Percentiles rank a stretch among this genome's conserved stretches.
Conservation (phyloP, 2,113 vertebrate genomes). For the Silurus meridionalis region DNA sequence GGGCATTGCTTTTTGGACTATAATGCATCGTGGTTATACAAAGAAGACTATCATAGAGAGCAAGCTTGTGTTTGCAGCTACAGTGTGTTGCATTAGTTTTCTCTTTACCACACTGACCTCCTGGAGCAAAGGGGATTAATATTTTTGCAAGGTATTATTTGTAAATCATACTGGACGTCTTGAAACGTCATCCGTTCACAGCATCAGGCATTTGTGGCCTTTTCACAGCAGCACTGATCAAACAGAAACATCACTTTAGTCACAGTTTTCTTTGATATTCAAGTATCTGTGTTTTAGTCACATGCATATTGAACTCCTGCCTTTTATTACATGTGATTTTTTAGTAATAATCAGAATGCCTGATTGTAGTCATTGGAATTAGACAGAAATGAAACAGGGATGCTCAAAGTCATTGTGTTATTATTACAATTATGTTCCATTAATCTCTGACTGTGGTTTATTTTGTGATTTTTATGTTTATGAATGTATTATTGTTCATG, state of each 20-base stretch:
- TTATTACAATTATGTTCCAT: not conserved
- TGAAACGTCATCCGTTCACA: not conserved
- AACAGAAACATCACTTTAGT: not conserved
- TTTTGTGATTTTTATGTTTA: constrained; percentile 19
- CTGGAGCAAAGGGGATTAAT: not conserved
- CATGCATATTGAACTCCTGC: not conserved
- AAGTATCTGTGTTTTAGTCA: not conserved
- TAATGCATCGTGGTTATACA: not conserved
- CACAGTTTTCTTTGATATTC: not conserved
- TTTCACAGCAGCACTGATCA: not conserved
- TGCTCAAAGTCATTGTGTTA: not conserved
- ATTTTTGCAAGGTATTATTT: not conserved
- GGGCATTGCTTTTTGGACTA: not conserved
- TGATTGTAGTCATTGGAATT: not conserved
- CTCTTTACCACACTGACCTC: not conserved
- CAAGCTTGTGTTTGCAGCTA: not conserved
- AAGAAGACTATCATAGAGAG: too few relatives aligned
- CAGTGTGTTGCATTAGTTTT: not conserved
- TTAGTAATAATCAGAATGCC: not conserved
- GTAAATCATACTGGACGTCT: not conserved
- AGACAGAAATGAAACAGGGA: not conserved
- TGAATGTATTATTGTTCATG: constrained; percentile 29
- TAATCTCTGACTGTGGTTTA: constrained; percentile 16
- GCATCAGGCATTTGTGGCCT: not conserved
- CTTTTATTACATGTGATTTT: not conserved